Evolutionary conservation across 2,113 vertebrate genomes (phyloP).

Genomic region (Trichechus manatus): DNA sequence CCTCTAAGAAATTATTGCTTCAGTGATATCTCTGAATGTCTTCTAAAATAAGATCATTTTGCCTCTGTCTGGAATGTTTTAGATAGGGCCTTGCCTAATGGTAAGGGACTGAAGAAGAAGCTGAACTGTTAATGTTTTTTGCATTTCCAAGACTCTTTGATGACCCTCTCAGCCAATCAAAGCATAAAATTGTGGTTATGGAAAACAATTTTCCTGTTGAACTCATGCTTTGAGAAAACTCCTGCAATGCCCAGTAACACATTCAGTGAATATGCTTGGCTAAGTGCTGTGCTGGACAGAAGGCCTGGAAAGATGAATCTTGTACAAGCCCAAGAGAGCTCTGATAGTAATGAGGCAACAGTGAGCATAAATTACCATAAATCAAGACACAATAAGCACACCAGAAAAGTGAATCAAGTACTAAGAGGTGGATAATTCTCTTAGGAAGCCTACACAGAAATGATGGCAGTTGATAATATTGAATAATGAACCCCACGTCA

Average conservation of each 20-base stretch:
- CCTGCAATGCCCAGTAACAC: background rate
- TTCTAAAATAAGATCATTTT: slow-evolving; percentile 77
- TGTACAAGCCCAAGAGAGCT: background rate
- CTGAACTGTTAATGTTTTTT: slow-evolving; percentile 59
- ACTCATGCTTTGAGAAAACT: slow-evolving; percentile 51
- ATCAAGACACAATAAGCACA: background rate
- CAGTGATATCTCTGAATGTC: slow-evolving; percentile 72
- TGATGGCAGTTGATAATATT: background rate
- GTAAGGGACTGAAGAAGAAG: slow-evolving; percentile 44
- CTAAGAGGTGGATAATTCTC: background rate
- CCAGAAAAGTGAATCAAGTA: background rate
- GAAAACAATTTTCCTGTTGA: slow-evolving; percentile 53
- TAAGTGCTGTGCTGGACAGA: background rate
- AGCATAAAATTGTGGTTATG: background rate
- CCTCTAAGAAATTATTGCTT: slow-evolving; percentile 73
- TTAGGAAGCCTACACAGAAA: background rate
- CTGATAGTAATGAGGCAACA: background rate
- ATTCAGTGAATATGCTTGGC: background rate
- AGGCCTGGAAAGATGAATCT: background rate
- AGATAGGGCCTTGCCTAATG: slow-evolving; percentile 63
- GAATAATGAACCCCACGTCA: background rate
- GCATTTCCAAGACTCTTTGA: slow-evolving; percentile 62
- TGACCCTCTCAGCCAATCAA: slow-evolving; percentile 49
- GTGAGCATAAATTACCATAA: background rate
- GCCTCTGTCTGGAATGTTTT: slow-evolving; percentile 65